Base-by-base conservation (phyloP, 2,888 invertebrate genomes). In the Ormia ochracea region DNA sequence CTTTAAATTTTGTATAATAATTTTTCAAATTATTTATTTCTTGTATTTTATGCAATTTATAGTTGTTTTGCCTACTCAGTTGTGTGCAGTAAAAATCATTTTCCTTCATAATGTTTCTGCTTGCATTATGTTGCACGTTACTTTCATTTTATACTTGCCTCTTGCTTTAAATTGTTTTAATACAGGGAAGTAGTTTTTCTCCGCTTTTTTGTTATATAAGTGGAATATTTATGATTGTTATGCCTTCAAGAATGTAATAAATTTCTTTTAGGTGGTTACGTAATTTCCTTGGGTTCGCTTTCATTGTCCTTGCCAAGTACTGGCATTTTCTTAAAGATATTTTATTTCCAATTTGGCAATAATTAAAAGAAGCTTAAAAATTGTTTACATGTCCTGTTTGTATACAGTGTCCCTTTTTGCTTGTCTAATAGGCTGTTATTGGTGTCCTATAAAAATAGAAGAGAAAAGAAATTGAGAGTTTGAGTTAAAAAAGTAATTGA, bases 271-370 rank as follows among this genome's bases (percentile, higher is more conserved):
- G 61, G 72, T 61, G 72, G 72, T 68, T 50, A 66, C 6, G 72
- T 70, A 21, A 21, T 45, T 52, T 68, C 56, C 23, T 54, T 41
- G 1, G 19, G 7, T 31, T 43, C 43, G n/a, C 43, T 70, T 79
- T 74, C 65, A 79, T 74, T 74, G 78, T 73, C 69, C 56, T 52
- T 36, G 58, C 65, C 65, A 65, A 65, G 23, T 74, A n/a, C 28
- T 23, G 17, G 50, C 36, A 43, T 36, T 33, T 38, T 63, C 50
- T 48, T 23, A 45, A 10, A 19, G 14, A 33, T 36, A 61, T 59
- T 31, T 17, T 10, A 6, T 48, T 1, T 48, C 6, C 6, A n/a
- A 26, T 26, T n/a, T 43, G n/a, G n/a, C n/a, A n/a, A n/a, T n/a
- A n/a, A n/a, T 56, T 38, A 21, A 10, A 7, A 28, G 23, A 28